Evolutionary conservation across 30 jellyfish, hydroid and myxozoan species (phyloP).

Genomic region (Nemopilema nomurai): DNA sequence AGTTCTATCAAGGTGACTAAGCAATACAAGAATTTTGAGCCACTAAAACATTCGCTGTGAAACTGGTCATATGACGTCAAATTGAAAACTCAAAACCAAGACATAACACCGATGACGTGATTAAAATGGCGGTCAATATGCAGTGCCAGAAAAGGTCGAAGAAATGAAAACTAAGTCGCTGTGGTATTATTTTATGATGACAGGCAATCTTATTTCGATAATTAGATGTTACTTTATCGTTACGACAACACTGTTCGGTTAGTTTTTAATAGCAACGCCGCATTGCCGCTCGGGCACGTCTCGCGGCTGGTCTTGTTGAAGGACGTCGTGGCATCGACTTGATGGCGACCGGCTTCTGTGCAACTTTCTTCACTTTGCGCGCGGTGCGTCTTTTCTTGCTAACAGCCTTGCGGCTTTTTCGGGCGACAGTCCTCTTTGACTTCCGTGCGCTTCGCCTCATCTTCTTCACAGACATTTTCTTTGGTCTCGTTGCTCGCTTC

Average conservation of each 20-base stretch:
- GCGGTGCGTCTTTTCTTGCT: slow-evolving; percentile 1
- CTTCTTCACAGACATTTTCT: neutral
- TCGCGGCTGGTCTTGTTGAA: slow-evolving; percentile 9
- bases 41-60: no score
- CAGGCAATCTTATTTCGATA: neutral
- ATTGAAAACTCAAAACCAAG: neutral
- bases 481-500: slow-evolving; percentile 21
- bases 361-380: neutral
- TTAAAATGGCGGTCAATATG: neutral
- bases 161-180: neutral
- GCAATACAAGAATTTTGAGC: no score
- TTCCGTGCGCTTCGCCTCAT: slow-evolving; percentile 9
- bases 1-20: no score
- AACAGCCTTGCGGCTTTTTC: neutral
- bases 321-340: slow-evolving; percentile 12
- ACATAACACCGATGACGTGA: neutral
- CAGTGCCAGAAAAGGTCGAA: neutral
- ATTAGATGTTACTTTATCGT: neutral
- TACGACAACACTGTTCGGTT: neutral
- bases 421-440: slow-evolving; percentile 9
- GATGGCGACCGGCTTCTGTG: neutral
- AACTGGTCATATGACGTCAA: neutral
- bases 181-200: neutral
- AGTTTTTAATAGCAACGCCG: neutral
- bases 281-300: slow-evolving; percentile 3